phyloP scores from a whole-genome alignment of 1,140 invertebrate genomes.

The Drosophila prosaltans region DNA sequence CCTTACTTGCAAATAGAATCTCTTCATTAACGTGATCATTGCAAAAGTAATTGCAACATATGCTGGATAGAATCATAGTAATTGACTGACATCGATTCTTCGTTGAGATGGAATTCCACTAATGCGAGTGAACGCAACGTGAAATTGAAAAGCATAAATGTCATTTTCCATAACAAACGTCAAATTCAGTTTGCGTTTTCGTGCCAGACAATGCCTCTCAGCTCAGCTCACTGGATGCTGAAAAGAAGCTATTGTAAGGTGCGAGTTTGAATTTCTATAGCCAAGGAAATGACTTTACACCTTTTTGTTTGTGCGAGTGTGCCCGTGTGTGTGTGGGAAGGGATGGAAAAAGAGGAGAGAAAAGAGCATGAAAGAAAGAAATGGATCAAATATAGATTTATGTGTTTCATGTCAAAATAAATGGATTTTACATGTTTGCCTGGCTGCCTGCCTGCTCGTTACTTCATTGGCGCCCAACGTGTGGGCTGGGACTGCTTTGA shows the following conservation, averaged over 20 bases:
- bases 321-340: neutral
- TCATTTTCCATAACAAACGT: conserved; percentile 49
- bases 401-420: conserved; percentile 77
- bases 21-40: conserved; percentile 15
- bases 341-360: conserved; percentile 5
- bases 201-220: conserved; percentile 26
- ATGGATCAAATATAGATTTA: conserved; percentile 79
- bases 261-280: conserved; percentile 27
- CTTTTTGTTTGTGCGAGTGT: conserved; percentile 24
- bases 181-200: conserved; percentile 44
- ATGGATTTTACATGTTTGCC: conserved; percentile 78
- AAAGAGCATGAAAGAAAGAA: conserved; percentile 35
- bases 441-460: conserved; percentile 36
- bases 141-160: conserved; percentile 57
- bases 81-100: conserved; percentile 9
- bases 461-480: conserved; percentile 10
- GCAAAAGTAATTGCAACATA: neutral
- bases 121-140: conserved; percentile 42
- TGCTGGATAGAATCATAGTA: neutral
- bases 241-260: neutral
- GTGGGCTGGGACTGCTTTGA: conserved; percentile 1
- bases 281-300: conserved; percentile 68
- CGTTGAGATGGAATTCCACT: conserved; percentile 1
- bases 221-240: conserved; percentile 6
- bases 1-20: conserved; percentile 4